Base-by-base conservation (phyloP, 2,888 invertebrate species). In the Patella caerulea region DNA sequence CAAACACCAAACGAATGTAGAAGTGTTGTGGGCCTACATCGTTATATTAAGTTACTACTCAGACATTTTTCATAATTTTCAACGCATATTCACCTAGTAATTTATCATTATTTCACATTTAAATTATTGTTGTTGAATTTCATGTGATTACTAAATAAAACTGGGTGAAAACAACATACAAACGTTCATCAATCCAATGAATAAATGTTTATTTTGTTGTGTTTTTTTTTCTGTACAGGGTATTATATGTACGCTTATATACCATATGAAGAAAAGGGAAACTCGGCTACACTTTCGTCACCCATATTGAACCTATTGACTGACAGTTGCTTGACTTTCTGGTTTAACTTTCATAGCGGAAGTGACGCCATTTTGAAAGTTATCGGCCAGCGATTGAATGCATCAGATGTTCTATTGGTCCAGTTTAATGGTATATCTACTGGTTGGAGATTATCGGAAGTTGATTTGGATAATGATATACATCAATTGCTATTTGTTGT, bases 181-280 rank as follows among this genome's bases (percentile, higher is more conserved):
- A 45, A 45, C 45, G 45, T 45, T 45, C 45, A 9, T 45, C 45
- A 9, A 1, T 1, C 7, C 45, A 7, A 45, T 45, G 45, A 45
- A 45, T 45, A 45, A 45, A 45, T 45, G 45, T 45, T 45, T 45
- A 45, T 9, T 65, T 56, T 74, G 24, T 24, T 24, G 24, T 24
- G 12, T 72, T 7, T 55, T 75, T 55, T 75, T 2, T 73, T 29
- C 73, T 14, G 53, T 78, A 29, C 71, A 83, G 85, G 85, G 17
- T 82, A 84, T 74, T 85, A 81, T 74, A 73, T 84, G 76, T 86
- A 83, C 71, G 81, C 83, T n/a, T 83, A 80, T 34, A 74, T 79
- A 15, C 73, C 79, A 5, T 65, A 79, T 56, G 74, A 77, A 3
- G 54, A 72, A 65, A 73, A 72, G 3, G 71, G 76, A 11, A 69